These are phyloP conservation scores for Brachionus rubens DNA, from an alignment of 1,140 invertebrate genomes.

Conservation along the genomic window DNA sequence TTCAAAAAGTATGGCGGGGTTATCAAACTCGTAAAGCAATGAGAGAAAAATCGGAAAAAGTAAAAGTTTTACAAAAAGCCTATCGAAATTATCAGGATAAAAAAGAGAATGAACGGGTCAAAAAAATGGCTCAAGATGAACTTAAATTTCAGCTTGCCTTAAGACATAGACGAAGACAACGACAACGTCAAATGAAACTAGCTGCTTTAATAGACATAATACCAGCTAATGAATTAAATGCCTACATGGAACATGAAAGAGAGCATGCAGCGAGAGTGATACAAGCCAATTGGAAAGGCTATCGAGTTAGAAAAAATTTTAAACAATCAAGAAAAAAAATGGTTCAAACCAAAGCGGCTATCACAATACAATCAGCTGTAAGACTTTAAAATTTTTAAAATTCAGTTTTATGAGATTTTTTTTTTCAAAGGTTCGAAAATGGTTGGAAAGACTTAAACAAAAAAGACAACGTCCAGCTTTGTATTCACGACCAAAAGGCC, in stretches of 20 bases:
- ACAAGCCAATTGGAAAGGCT: slow-evolving; percentile 14
- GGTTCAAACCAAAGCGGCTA: slow-evolving; percentile 3
- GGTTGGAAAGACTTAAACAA: slow-evolving; percentile 1
- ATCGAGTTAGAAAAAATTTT: background rate
- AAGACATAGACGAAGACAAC: slow-evolving; percentile 29
- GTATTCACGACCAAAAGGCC: slow-evolving; percentile 15
- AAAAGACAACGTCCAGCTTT: slow-evolving; percentile 3
- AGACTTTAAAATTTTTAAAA: background rate
- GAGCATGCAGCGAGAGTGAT: slow-evolving; percentile 16
- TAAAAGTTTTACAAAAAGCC: background rate
- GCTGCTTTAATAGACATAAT: slow-evolving; percentile 23
- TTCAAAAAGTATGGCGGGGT: slow-evolving; percentile 11
- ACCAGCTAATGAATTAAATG: slow-evolving; percentile 26
- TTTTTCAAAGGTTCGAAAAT: background rate
- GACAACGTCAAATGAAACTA: slow-evolving; percentile 14
- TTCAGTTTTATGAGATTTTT: background rate
- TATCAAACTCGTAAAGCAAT: slow-evolving; percentile 22
- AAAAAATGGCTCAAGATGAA: slow-evolving; percentile 21
- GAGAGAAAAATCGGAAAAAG: background rate
- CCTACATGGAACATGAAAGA: background rate
- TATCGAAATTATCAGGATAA: background rate
- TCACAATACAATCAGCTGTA: slow-evolving; percentile 2
- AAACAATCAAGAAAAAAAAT: background rate
- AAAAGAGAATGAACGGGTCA: background rate
- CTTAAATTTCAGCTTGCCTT: background rate